phyloP scores from a whole-genome alignment of 1,140 invertebrate species.

The Rhopalosiphum maidis region DNA sequence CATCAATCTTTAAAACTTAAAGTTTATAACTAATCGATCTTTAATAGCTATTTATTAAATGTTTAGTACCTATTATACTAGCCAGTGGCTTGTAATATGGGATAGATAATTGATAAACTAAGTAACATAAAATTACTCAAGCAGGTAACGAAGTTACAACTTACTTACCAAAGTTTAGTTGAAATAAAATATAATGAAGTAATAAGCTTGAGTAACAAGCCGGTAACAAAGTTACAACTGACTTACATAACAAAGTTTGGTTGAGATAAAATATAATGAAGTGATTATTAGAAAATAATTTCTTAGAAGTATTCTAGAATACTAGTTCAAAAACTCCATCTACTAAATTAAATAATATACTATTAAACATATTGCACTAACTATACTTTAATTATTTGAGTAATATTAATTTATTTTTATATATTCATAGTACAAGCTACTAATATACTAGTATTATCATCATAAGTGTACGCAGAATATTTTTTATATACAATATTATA shows the following conservation, averaged over 20 bases:
- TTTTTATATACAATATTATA: no score
- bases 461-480: no score
- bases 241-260: neutral
- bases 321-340: neutral
- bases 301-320: neutral
- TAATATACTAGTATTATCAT: neutral
- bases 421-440: no score
- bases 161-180: neutral
- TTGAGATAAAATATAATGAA: neutral
- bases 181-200: neutral
- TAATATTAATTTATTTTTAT: neutral
- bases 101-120: neutral
- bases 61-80: neutral
- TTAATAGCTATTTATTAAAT: neutral
- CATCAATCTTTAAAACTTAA: no score
- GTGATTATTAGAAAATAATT: neutral
- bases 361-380: neutral
- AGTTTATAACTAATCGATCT: neutral
- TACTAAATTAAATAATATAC: neutral
- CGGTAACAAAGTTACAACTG: no score
- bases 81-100: neutral
- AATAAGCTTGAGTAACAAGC: neutral
- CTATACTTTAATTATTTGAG: neutral
- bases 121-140: no score
- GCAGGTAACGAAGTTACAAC: no score